phyloP scores from a whole-genome alignment of 53 echinoderm and acorn worm genomes.

The Crossaster papposus region DNA sequence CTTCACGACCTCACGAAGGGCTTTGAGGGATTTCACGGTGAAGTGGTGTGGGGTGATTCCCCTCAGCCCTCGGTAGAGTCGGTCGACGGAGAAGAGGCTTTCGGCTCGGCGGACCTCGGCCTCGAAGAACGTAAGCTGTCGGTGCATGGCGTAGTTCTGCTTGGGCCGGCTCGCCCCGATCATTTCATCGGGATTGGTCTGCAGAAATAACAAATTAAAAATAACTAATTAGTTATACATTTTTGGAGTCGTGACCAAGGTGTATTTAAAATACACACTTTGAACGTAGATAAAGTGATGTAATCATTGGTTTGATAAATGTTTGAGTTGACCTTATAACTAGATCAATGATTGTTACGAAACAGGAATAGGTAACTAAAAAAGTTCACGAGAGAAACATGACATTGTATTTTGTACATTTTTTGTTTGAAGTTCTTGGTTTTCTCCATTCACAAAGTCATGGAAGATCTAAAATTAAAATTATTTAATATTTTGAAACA shows the following conservation, averaged over 20 bases:
- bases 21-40: constrained; percentile 63
- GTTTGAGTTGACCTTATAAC: no score
- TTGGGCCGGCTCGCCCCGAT: constrained; percentile 70
- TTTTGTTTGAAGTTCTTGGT: no score
- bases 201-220: neutral
- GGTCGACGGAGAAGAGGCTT: constrained; percentile 59
- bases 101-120: constrained; percentile 37
- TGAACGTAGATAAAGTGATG: no score
- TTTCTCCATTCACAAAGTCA: no score
- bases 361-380: no score
- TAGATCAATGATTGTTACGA: no score
- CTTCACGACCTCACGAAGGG: constrained; percentile 65
- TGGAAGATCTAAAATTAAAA: no score
- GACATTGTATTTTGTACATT: no score
- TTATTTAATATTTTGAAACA: no score
- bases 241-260: neutral
- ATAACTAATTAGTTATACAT: neutral
- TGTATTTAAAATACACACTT: no score
- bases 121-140: constrained; percentile 75
- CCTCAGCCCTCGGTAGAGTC: constrained; percentile 67
- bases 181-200: constrained; percentile 92
- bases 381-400: no score
- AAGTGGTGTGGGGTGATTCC: constrained; percentile 66
- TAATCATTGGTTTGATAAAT: no score
- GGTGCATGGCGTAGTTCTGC: constrained; percentile 89